Evolutionary conservation across 1,140 invertebrate species (phyloP), one percentile per base, ranked within the genome.

Genomic region (Mycetomoellerius zeteki): DNA sequence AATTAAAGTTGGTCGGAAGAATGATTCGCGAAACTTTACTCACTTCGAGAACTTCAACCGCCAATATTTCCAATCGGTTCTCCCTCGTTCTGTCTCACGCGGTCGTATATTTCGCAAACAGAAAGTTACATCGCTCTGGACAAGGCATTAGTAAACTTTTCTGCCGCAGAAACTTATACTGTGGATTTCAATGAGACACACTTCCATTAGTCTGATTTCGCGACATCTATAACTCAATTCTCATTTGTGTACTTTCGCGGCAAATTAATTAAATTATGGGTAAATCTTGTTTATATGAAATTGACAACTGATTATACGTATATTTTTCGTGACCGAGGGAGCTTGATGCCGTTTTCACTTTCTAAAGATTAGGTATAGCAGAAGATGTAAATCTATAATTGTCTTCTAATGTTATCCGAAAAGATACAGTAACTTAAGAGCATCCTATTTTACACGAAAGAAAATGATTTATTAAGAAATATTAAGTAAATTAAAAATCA

Each of bases 1-100:
- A 75, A 84, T 84, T 84, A 84, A 84, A 84, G 80, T 84, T 84
- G 54, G 54, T 27, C 69, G 67, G 37, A 84, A 84, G 69, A 84
- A 75, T 47, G 37, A 84, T 73, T n/a, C n/a, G 80, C 80, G 69
- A 75, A 84, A 84, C 69, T 84, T 82, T 50, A 75, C 54, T 33
- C 56, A 56, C 54, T 56, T 75, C 80, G 19, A 43, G 37, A 75
- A 84, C 80, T 84, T 84, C 37, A 47, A 84, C 69, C 54, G 69
- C 80, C 54, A 27, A 84, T 84, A 84, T 84, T 60, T 84, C 65
- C 50, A 67, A 81, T 81, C 10, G 24, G 37, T 50, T 73, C 37
- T 58, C 67, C 19, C 69, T 82, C 80, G 80, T 47, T 60, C 54
- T 60, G 54, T 75, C 69, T 73, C 67, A 33, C 37, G 54, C 24